Base-by-base conservation (phyloP, 2,113 vertebrate species). In the Atlantisia rogersi region DNA sequence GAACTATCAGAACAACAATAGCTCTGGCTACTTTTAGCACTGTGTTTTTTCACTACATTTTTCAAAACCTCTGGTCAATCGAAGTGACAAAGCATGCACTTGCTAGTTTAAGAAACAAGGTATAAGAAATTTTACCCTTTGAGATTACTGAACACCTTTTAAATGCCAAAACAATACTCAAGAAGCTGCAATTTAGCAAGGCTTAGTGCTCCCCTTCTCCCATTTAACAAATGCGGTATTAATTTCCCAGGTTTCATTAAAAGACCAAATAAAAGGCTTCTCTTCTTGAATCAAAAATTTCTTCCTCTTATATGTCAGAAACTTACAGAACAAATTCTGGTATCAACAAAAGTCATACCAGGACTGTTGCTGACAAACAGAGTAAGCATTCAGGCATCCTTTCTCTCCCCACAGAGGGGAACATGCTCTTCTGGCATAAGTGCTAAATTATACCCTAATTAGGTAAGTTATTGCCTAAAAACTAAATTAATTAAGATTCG, bases 381-480 rank as follows among this genome's bases (percentile, higher is more conserved):
- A 94, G 20, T 74, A 69, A 94, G 56, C 4, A 10, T 29, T 86
- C 92, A 78, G 82, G 90, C 55, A 94, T 87, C 65, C 55, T 24
- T 60, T 39, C 64, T 65, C 50, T 53, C 60, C 50, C 32, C 59
- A 7, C n/a, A 40, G 46, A 75, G 39, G 13, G 10, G 46, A 71
- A 90, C 69, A 20, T 8, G 46, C 31, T 79, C 67, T 79, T 86
- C 83, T 26, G 28, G 31, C 15, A 2, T 6, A 58, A 80, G 15
- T 29, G 39, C 62, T 5, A 6, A 90, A 10, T 82, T 82, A 65
- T 11, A 73, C 5, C 42, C 73, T 42, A 76, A 69, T 73, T 74
- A 85, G 77, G 2, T 25, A 82, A 93, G 1, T 40, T 91, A 88
- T 55, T 92, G 59, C n/a, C 55, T 48, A 86, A 95, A 95, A 94